phyloP scores from a whole-genome alignment of 37 sponge, comb jelly and placozoan species.

The Theonella swinhoei region DNA sequence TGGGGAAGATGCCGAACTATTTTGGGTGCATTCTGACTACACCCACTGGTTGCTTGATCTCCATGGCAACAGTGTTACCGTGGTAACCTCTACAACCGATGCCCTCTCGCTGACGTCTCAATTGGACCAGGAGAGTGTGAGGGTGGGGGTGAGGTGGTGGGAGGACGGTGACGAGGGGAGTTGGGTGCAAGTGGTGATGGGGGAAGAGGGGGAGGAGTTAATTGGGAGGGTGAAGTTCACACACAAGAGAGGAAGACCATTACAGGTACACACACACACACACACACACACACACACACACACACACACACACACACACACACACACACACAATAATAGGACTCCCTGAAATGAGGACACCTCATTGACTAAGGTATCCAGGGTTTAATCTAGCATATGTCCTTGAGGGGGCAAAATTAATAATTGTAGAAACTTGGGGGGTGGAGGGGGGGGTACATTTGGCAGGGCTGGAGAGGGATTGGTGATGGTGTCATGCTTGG shows the following conservation, averaged over 20 bases:
- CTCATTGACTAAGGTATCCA: no score
- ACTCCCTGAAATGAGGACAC: no score
- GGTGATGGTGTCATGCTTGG: no score
- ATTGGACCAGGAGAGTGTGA: not conserved
- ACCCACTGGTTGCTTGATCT: conserved; percentile 24
- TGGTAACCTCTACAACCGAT: not conserved
- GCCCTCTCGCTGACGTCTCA: not conserved
- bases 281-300: not conserved
- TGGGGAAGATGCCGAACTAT: not conserved
- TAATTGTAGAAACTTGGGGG: no score
- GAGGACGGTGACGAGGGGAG: conserved; percentile 1
- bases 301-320: not conserved
- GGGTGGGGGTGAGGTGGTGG: not conserved
- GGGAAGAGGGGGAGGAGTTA: not conserved
- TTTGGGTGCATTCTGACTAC: conserved; percentile 12
- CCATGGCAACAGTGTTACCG: not conserved
- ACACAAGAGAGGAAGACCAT: conserved; percentile 18
- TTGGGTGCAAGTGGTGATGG: conserved; percentile 4
- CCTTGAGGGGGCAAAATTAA: no score
- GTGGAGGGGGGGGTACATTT: no score
- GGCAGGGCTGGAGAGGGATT: no score
- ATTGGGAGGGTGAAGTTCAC: not conserved
- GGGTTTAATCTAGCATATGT: no score
- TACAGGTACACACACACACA: not conserved
- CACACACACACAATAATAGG: no score